phyloP scores from a whole-genome alignment of 1,140 invertebrate species.

The Macrostomum lignano region DNA sequence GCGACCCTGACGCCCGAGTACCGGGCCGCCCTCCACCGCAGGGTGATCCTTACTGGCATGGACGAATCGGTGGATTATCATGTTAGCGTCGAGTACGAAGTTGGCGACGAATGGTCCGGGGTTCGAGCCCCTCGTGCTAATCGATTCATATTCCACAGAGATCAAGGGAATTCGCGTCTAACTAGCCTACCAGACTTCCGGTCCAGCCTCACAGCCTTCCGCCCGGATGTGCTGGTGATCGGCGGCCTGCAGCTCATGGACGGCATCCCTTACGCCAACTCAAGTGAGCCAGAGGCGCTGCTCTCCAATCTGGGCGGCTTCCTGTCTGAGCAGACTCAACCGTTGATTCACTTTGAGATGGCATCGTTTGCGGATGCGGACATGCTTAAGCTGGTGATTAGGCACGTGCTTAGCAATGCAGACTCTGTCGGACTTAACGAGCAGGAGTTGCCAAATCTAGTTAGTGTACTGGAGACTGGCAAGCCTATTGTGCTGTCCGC shows the following conservation, averaged over 20 bases:
- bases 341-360: too few relatives aligned
- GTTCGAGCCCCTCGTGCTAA: conserved; percentile 47
- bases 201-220: conserved; percentile 34
- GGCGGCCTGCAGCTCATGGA: conserved; percentile 68
- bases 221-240: conserved; percentile 45
- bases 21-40: conserved; percentile 13
- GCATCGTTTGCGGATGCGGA: too few relatives aligned
- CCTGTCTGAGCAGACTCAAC: too few relatives aligned
- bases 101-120: conserved; percentile 43
- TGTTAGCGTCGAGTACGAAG: conserved; percentile 47
- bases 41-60: conserved; percentile 20
- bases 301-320: too few relatives aligned
- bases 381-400: too few relatives aligned
- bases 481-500: conserved; percentile 45
- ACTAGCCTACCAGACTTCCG: conserved; percentile 42
- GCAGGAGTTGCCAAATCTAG: conserved; percentile 48
- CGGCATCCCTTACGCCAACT: conserved; percentile 49
- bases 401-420: conserved; percentile 42
- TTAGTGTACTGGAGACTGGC: conserved; percentile 34
- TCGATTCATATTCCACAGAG: conserved; percentile 56
- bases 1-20: conserved; percentile 35
- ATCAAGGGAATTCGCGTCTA: conserved; percentile 47
- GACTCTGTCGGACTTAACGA: conserved; percentile 72
- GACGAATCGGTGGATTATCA: conserved; percentile 45
- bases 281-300: conserved; percentile 62